Percentiles rank a stretch among this genome's conserved stretches.
Evolutionary conservation across 2,113 vertebrate species (phyloP).

Genomic region (Pelusios castaneus): DNA sequence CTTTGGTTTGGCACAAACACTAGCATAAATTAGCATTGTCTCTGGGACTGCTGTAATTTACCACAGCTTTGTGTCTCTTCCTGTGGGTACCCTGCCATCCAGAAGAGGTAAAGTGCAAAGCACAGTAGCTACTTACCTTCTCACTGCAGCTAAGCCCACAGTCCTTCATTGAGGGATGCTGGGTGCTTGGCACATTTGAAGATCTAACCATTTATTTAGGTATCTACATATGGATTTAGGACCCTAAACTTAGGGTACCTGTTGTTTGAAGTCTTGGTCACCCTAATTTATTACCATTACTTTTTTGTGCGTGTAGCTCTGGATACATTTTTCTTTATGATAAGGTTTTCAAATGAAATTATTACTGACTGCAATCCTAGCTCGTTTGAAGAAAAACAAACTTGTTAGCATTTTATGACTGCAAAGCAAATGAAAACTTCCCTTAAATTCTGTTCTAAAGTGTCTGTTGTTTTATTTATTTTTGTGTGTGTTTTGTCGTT

Average conservation of each 20-base stretch:
- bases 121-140: background rate
- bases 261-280: background rate
- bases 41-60: background rate
- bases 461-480: background rate
- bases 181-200: no score
- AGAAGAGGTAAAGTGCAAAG: background rate
- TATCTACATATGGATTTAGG: background rate
- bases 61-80: background rate
- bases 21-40: background rate
- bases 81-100: background rate
- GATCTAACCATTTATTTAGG: background rate
- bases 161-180: background rate
- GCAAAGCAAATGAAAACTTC: background rate
- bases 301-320: background rate
- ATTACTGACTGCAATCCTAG: background rate
- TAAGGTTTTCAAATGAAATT: background rate
- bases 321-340: background rate
- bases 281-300: background rate
- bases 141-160: background rate
- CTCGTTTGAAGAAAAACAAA: background rate
- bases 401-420: background rate
- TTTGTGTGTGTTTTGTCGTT: constrained; percentile 8
- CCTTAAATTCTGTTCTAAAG: background rate
- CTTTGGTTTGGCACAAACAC: background rate
- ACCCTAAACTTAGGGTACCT: background rate